phyloP scores from a whole-genome alignment of 2,113 vertebrate genomes.

The Merops nubicus region DNA sequence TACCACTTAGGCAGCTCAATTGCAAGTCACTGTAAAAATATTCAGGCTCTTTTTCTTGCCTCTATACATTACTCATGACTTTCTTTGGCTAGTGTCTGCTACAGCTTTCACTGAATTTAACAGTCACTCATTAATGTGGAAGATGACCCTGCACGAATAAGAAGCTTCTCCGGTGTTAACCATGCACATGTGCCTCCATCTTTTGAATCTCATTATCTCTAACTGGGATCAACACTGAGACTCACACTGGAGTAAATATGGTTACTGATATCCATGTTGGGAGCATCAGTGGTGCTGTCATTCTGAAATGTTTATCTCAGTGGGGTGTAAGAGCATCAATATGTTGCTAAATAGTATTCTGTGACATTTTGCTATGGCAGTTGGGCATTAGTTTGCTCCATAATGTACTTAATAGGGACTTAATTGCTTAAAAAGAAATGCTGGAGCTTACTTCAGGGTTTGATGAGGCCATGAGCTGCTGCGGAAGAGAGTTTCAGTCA shows the following conservation, averaged over 20 bases:
- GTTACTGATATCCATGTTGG: neutral
- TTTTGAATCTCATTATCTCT: neutral
- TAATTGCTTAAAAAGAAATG: neutral
- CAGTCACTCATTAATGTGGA: neutral
- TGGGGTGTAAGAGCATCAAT: neutral
- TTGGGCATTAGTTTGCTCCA: neutral
- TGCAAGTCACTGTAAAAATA: neutral
- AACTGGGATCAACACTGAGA: neutral
- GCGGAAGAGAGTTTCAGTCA: neutral
- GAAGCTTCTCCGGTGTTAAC: neutral
- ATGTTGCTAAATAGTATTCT: constrained; percentile 14
- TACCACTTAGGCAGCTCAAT: neutral
- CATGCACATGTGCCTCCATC: neutral
- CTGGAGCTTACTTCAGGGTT: neutral
- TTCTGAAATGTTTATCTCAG: neutral
- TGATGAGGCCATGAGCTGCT: neutral
- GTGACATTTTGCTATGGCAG: constrained; percentile 13
- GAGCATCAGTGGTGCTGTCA: neutral
- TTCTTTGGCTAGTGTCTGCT: neutral
- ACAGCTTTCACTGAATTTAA: neutral
- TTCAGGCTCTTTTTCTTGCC: neutral
- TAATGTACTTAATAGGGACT: neutral
- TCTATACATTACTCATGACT: neutral
- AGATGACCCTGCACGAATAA: neutral
- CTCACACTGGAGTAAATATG: neutral